Base-by-base conservation (phyloP, 53 echinoderm and acorn worm species). In the Apostichopus leukothele region DNA sequence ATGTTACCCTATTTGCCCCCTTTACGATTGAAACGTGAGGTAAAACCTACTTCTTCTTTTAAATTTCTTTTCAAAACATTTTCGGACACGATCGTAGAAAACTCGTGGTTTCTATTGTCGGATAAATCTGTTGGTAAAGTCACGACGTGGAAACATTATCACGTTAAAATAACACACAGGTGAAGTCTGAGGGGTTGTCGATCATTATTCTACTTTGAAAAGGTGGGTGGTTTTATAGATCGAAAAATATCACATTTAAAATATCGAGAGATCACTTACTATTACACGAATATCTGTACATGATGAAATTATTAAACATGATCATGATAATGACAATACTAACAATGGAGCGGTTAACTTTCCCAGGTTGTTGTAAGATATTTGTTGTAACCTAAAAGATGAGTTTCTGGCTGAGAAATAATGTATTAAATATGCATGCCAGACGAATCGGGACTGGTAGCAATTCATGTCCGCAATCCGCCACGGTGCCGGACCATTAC, bases 51-150 rank as follows among this genome's bases (percentile, higher is more conserved):
- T 16, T 51, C 51, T 16, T 12, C 63, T 9, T 13, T 53, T 51
- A 11, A 52, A 79, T 27, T 11, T 52, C 79, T 79, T 79, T 79
- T 51, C 50, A 9, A 79, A 79, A 79, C 79, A 79, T 79, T 51
- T 79, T 79, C 51, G 79, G 79, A 79, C 79, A 79, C 79, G 79
- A 79, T 51, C 79, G 52, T 19, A 19, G 53, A 27, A 79, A 79
- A 13, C 11, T 63, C 12, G 79, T 79, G 79, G 79, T 79, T 79
- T 79, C 79, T 39, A 53, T 79, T 79, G 11, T 4, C 18, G 52
- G 18, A 7, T 51, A 51, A 53, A 16, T 79, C 39, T 79, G 79
- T 79, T 51, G 11, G 6, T 79, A 11, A 79, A 51, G 79, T 79
- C 79, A 79, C 79, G 79, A 51, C 79, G 16, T 8, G 19, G 53